Evolutionary conservation across 2,888 invertebrate genomes (phyloP), one percentile per base, ranked within the genome.

Genomic region (Caenorhabditis zanzibari): DNA sequence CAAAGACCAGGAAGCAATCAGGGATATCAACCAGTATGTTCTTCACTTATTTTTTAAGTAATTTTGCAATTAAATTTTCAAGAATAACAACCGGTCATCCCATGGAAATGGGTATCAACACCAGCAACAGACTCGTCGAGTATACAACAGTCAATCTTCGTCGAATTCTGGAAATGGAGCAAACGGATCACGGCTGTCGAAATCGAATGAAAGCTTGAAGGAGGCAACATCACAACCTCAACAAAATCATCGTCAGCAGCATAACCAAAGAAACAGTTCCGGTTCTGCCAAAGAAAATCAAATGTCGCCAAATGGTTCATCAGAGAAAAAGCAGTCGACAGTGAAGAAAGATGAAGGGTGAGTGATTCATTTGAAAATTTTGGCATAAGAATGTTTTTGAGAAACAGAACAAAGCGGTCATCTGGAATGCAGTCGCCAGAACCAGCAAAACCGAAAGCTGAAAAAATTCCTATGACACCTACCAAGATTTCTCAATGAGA

Each of bases 361-460:
- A 0, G 74, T 49, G n/a, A n/a, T n/a, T n/a, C n/a, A n/a, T n/a
- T n/a, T n/a, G n/a, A n/a, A n/a, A n/a, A n/a, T n/a, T n/a, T n/a
- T n/a, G n/a, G n/a, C n/a, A n/a, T n/a, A n/a, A n/a, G n/a, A n/a
- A n/a, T n/a, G n/a, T n/a, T n/a, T 64, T 74, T 32, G 22, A 64
- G 74, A 38, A 74, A 26, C n/a, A 63, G 24, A 52, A 24, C 64
- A 10, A 74, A 74, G 16, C 74, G 63, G 61, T 72, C 72, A 10
- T 49, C 72, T 5, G 12, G 14, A 3, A 19, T 35, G 1, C 58
- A 61, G 35, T 61, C 59, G 12, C 28, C 58, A 7, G 58, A 71
- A 32, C 28, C 58, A 6, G 41, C 26, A 16, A 72, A 59, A 19
- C 14, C 59, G 1, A 52, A 68, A 22, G 3, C 38, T 2, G 68